A percentile compares a stretch with the other conserved stretches of the same genome.
These are phyloP conservation scores for Myotis myotis DNA, from an alignment of 2,797 vertebrate species.

Conservation along the genomic window DNA sequence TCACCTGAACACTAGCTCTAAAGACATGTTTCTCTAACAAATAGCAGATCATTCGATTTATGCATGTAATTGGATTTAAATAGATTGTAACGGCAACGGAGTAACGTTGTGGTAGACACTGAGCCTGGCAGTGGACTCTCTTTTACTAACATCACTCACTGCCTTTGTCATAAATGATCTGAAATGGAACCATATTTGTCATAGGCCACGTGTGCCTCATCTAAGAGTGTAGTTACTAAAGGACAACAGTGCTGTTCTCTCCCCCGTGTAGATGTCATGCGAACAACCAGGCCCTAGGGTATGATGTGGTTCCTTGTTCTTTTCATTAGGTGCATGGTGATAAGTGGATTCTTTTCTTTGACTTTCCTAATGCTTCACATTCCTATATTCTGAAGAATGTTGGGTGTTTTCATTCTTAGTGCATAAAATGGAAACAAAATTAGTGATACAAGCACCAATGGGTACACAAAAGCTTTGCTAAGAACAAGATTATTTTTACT, in stretches of 20 bases:
- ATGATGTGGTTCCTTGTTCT: background rate
- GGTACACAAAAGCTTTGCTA: background rate
- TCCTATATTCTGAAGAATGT: background rate
- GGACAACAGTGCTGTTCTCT: background rate
- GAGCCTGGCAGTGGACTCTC: background rate
- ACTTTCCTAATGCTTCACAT: background rate
- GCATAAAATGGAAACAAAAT: background rate
- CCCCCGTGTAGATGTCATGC: background rate
- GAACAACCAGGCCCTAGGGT: background rate
- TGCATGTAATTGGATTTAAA: constrained; percentile 77
- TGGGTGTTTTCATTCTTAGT: background rate
- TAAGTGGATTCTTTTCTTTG: background rate
- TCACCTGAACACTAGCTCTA: constrained; percentile 67
- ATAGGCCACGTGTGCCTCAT: background rate
- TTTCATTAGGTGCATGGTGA: background rate
- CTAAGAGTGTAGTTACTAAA: background rate
- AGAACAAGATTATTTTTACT: background rate
- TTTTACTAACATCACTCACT: background rate
- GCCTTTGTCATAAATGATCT: constrained; percentile 30
- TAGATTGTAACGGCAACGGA: constrained; percentile 62
- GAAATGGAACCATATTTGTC: constrained; percentile 42
- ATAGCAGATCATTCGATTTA: constrained; percentile 75
- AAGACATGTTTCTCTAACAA: constrained; percentile 68
- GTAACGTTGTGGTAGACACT: background rate
- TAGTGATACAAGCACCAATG: background rate